These are phyloP conservation scores for Passer montanus DNA, from an alignment of 2,113 vertebrate species.

Conservation along the genomic window DNA sequence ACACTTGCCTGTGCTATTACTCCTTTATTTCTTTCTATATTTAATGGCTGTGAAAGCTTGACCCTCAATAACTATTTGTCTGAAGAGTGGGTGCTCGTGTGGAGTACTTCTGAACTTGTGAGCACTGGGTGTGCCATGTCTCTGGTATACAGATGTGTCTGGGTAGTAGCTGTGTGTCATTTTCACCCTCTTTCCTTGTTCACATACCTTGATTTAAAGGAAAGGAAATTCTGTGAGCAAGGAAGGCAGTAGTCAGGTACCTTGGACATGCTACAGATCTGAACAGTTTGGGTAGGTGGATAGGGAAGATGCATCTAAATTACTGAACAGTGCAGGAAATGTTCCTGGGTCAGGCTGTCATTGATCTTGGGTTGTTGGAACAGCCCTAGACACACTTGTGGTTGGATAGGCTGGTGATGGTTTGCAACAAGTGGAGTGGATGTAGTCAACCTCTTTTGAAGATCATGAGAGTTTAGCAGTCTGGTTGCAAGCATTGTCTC, in stretches of 20 bases:
- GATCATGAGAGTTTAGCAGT: not conserved
- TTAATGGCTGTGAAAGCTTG: not conserved
- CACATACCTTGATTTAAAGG: not conserved
- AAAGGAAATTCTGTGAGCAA: not conserved
- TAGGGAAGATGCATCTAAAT: not conserved
- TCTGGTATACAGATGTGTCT: not conserved
- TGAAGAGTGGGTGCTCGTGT: not conserved
- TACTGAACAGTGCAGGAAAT: not conserved
- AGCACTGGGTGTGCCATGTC: not conserved
- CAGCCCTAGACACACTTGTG: rapidly evolving
- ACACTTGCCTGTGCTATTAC: not conserved
- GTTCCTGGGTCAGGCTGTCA: not conserved
- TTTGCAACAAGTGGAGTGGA: not conserved
- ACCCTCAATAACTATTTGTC: not conserved
- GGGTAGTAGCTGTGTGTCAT: not conserved
- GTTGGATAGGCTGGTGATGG: not conserved
- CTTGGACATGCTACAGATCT: not conserved
- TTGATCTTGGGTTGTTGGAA: not conserved
- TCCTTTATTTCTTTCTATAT: not conserved
- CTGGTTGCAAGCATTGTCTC: not conserved
- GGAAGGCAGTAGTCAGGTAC: not conserved
- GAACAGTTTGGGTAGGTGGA: not conserved
- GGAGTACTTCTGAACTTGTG: not conserved
- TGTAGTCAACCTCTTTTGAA: not conserved
- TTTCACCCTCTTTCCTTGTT: not conserved